A percentile compares a stretch with the other conserved stretches of the same genome.
Evolutionary conservation across 2,888 invertebrate species (phyloP).

Genomic region (Morpho deidamia): DNA sequence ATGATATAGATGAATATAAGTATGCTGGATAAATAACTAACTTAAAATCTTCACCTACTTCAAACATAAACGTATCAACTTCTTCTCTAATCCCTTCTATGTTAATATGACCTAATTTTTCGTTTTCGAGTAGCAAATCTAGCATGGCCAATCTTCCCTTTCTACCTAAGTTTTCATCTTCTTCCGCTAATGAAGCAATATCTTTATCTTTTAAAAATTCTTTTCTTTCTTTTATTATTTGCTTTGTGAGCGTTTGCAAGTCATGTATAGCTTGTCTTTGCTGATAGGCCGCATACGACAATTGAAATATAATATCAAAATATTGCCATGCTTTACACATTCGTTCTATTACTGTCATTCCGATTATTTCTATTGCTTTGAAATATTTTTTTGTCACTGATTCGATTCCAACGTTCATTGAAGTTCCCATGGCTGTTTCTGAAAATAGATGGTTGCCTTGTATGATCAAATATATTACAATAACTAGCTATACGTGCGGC

Average conservation of each 20-base stretch:
- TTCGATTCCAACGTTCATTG: constrained; percentile 19
- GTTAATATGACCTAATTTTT: constrained; percentile 74
- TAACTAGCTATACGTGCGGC: no score
- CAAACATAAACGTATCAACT: constrained; percentile 86
- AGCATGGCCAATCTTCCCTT: constrained; percentile 78
- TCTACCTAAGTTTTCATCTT: constrained; percentile 30
- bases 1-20: no score
- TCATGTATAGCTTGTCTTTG: constrained; percentile 19
- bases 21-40: no score
- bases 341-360: constrained; percentile 14
- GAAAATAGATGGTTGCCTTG: constrained; percentile 31
- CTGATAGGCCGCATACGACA: constrained; percentile 2
- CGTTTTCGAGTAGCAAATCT: constrained; percentile 79
- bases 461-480: no score
- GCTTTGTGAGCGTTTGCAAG: constrained; percentile 23
- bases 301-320: constrained; percentile 13
- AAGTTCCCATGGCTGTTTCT: constrained; percentile 27
- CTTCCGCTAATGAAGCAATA: neutral
- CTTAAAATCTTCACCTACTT: constrained; percentile 44
- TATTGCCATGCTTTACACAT: constrained; percentile 22
- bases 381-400: constrained; percentile 21
- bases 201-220: constrained; percentile 19
- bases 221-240: constrained; percentile 23
- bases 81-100: constrained; percentile 81
- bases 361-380: constrained; percentile 18